phyloP scores from a whole-genome alignment of 2,797 vertebrate genomes.

The Crax fasciolata region DNA sequence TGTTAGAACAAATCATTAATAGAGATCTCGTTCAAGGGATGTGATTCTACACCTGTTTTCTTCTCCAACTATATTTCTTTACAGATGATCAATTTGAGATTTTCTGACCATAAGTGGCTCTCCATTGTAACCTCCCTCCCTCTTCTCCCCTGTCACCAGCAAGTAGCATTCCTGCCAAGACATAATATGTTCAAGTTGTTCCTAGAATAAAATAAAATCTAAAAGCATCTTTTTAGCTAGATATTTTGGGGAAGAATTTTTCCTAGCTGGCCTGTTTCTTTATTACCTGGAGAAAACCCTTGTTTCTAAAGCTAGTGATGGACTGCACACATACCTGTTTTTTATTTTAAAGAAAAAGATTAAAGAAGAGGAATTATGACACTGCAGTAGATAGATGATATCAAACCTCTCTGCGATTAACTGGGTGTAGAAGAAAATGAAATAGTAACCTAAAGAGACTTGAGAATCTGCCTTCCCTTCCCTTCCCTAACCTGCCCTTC shows the following conservation, averaged over 20 bases:
- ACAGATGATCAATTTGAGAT: constrained; percentile 36
- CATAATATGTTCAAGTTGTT: constrained; percentile 11
- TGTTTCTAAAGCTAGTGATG: constrained; percentile 15
- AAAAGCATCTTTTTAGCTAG: background rate
- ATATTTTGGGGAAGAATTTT: background rate
- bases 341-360: background rate
- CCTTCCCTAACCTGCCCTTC: too few species aligned
- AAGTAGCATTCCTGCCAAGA: constrained; percentile 20
- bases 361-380: background rate
- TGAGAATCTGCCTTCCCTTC: background rate
- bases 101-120: constrained; percentile 10
- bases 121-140: background rate
- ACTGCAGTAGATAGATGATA: background rate
- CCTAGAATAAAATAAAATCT: background rate
- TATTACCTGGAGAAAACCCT: background rate
- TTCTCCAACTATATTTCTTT: constrained; percentile 42
- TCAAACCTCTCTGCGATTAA: background rate
- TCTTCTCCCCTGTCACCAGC: constrained; percentile 3
- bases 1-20: constrained; percentile 57
- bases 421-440: constrained; percentile 46
- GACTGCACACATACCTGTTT: background rate
- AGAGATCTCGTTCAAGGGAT: constrained; percentile 40
- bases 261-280: background rate
- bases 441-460: background rate
- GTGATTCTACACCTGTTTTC: constrained; percentile 37